These are phyloP conservation scores for Odocoileus virginianus DNA, from an alignment of 2,113 vertebrate species.

Conservation along the genomic window DNA sequence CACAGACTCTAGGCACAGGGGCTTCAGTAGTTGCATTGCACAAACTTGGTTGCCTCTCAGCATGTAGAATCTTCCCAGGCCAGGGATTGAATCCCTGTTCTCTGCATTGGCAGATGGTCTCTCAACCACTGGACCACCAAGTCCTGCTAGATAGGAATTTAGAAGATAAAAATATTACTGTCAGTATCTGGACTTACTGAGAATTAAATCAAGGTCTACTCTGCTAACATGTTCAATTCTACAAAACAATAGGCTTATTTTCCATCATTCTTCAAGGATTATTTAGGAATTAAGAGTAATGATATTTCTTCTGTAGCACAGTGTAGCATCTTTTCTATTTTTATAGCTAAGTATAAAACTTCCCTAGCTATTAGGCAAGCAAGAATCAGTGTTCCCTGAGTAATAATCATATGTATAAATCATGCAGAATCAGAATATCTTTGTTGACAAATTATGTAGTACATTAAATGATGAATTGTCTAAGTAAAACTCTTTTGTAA, in stretches of 20 bases:
- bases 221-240: background rate
- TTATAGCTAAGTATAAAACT: background rate
- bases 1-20: background rate
- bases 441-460: background rate
- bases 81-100: background rate
- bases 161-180: background rate
- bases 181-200: background rate
- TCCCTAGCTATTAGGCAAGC: background rate
- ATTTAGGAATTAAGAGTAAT: constrained; percentile 25
- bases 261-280: background rate
- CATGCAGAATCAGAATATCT: background rate
- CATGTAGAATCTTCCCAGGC: background rate
- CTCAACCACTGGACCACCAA: background rate
- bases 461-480: background rate
- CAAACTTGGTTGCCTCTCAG: background rate
- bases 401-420: background rate
- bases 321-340: background rate
- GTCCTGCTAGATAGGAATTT: background rate
- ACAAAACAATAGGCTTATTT: background rate
- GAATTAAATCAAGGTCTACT: background rate
- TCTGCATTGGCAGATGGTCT: background rate
- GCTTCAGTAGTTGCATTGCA: background rate
- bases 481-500: background rate
- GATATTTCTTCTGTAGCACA: background rate
- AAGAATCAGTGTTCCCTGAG: background rate